phyloP scores from a whole-genome alignment of 2,888 invertebrate genomes.

The Dastarcus helophoroides region DNA sequence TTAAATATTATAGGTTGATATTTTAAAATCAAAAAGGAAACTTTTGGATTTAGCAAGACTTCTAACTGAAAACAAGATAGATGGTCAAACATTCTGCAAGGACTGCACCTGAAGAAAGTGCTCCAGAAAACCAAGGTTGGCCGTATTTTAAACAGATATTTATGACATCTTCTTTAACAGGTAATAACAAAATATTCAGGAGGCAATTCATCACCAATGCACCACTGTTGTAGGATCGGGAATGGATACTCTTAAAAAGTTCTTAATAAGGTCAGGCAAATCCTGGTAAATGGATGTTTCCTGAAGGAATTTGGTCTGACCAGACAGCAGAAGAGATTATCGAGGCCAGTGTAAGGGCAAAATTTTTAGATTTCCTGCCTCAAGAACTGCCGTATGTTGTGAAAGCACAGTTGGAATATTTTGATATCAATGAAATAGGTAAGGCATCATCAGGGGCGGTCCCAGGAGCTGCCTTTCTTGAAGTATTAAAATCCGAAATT shows the following conservation, averaged over 20 bases:
- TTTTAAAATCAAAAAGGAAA: conserved; percentile 55
- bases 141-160: conserved; percentile 80
- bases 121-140: conserved; percentile 42
- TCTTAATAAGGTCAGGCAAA: conserved; percentile 55
- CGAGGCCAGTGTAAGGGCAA: conserved; percentile 65
- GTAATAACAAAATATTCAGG: conserved; percentile 25
- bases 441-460: conserved; percentile 13
- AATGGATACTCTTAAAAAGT: conserved; percentile 39
- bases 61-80: conserved; percentile 48
- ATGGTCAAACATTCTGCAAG: conserved; percentile 26
- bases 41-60: conserved; percentile 60
- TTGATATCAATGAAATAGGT: conserved; percentile 46
- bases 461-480: no score
- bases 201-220: background rate
- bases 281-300: conserved; percentile 55
- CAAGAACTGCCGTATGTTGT: conserved; percentile 81
- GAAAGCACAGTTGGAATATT: conserved; percentile 53
- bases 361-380: conserved; percentile 69
- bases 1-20: conserved; percentile 61
- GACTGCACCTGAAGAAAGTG: conserved; percentile 16
- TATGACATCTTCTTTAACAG: conserved; percentile 77
- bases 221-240: conserved; percentile 27
- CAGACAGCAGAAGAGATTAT: conserved; percentile 59
- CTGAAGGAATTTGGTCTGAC: conserved; percentile 58
- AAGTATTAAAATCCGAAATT: no score